A percentile compares a stretch with the other conserved stretches of the same genome.
These are phyloP conservation scores for Helicolenus hilgendorfi DNA, from an alignment of 2,797 vertebrate genomes.

Conservation along the genomic window DNA sequence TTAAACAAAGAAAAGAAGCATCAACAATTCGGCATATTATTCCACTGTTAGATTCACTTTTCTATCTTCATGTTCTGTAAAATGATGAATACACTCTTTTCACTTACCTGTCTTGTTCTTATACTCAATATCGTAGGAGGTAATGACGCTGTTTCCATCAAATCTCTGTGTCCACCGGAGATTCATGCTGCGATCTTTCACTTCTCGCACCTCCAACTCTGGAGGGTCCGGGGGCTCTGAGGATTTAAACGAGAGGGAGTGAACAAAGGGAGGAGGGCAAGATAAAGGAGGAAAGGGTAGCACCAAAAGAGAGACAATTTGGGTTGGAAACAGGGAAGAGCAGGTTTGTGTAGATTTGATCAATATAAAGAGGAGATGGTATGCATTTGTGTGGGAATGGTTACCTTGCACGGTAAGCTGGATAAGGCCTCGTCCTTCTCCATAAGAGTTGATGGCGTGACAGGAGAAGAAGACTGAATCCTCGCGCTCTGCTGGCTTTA, in stretches of 20 bases:
- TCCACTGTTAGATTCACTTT: background rate
- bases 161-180: slow-evolving; percentile 97
- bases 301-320: background rate
- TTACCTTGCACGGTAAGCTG: slow-evolving; percentile 99
- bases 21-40: background rate
- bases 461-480: slow-evolving; percentile 99
- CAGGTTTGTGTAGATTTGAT: background rate
- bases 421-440: slow-evolving; percentile 97
- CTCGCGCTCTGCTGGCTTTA: slow-evolving; percentile 97
- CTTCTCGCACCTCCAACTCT: slow-evolving; percentile 97
- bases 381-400: slow-evolving; percentile 16
- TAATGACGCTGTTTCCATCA: slow-evolving; percentile 98
- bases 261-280: background rate
- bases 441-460: slow-evolving; percentile 98
- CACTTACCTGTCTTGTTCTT: slow-evolving; percentile 97
- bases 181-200: slow-evolving; percentile 99
- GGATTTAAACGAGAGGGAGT: background rate
- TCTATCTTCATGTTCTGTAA: background rate
- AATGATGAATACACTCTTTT: background rate
- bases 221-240: slow-evolving; percentile 98
- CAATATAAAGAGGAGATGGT: background rate
- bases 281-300: background rate
- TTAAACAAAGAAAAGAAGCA: background rate
- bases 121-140: slow-evolving; percentile 98
- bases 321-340: background rate